Percentiles rank a stretch among this genome's conserved stretches.
Conservation (phyloP, 2,888 invertebrate species). For the Catocala nupta region DNA sequence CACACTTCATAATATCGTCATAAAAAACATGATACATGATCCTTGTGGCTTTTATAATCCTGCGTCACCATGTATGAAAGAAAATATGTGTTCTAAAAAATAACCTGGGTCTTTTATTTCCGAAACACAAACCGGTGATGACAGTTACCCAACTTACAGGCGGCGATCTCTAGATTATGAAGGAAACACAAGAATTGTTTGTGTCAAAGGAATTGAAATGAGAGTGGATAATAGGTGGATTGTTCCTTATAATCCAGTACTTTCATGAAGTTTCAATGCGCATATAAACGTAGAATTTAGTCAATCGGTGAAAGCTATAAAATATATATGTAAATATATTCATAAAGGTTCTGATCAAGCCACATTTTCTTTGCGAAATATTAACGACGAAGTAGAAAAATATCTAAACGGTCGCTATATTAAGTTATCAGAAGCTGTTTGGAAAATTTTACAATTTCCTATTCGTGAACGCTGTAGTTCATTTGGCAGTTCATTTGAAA, state of each 20-base stretch:
- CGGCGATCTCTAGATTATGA: slow-evolving; percentile 22
- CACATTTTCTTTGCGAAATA: slow-evolving; percentile 26
- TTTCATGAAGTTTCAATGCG: slow-evolving; percentile 31
- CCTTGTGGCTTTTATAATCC: slow-evolving; percentile 30
- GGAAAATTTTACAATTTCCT: slow-evolving; percentile 33
- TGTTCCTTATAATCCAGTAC: slow-evolving; percentile 45
- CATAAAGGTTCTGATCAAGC: slow-evolving; percentile 33
- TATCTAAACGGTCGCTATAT: slow-evolving; percentile 38
- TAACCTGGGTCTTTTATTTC: slow-evolving; percentile 35
- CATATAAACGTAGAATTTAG: slow-evolving; percentile 37
- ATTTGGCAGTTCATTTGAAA: too few species aligned
- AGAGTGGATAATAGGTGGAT: slow-evolving; percentile 52
- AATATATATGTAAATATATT: slow-evolving; percentile 29
- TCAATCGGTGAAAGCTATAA: slow-evolving; percentile 33
- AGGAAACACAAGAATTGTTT: not conserved
- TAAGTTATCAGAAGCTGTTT: slow-evolving; percentile 35
- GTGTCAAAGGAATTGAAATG: slow-evolving; percentile 1
- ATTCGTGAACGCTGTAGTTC: slow-evolving; percentile 28
- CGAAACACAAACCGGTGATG: slow-evolving; percentile 57
- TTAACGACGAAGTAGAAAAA: slow-evolving; percentile 37
- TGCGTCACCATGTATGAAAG: slow-evolving; percentile 40
- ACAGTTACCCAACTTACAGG: slow-evolving; percentile 26
- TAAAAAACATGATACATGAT: slow-evolving; percentile 28
- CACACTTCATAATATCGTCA: slow-evolving; percentile 14
- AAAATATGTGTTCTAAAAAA: too few species aligned